Evolutionary conservation across 2,797 vertebrate genomes (phyloP), one percentile per base, ranked within the genome.

Genomic region (Anas bernieri): DNA sequence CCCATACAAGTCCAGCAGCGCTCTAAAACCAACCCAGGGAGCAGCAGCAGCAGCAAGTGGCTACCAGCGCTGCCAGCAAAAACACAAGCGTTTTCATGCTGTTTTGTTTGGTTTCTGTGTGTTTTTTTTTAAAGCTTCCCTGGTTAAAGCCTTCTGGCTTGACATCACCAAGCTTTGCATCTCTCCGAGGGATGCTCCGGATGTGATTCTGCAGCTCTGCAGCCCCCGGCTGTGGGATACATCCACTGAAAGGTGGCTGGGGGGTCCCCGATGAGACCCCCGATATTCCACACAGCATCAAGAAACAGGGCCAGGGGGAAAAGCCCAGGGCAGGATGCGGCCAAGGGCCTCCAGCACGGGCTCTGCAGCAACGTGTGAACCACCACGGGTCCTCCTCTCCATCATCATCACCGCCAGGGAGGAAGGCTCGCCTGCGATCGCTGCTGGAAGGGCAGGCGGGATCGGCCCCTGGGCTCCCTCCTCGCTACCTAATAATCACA

Each of bases 401-500:
- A 30, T 11, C n/a, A 54, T 12, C 78, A 41, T 63, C 55, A 6
- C 86, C 78, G 75, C 33, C 31, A 0, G 91, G 64, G 59, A 61
- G 64, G 76, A n/a, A 63, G 79, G 82, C 48, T 94, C 94, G 95
- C 88, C 92, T 96, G 86, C 88, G 88, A 93, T 77, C 91, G 55
- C 54, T 75, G 87, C 92, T 95, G 95, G 87, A 73, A 87, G 94
- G 92, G 67, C 35, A 86, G 85, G 76, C 82, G 52, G 74, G 86
- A 72, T 30, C 62, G 17, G 79, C 31, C 58, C 43, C 63, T 94
- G 81, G 2, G 54, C 79, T 86, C 84, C 79, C 96, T 94, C 95
- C 92, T 77, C 62, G 6, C 93, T 76, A 45, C 63, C 96, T 86
- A 76, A 94, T 97, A 98, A 98, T 98, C 98, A 98, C 98, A 98